Evolutionary conservation across 2,113 vertebrate species (phyloP), one percentile per base, ranked within the genome.

Genomic region (Tetraodon nigroviridis): DNA sequence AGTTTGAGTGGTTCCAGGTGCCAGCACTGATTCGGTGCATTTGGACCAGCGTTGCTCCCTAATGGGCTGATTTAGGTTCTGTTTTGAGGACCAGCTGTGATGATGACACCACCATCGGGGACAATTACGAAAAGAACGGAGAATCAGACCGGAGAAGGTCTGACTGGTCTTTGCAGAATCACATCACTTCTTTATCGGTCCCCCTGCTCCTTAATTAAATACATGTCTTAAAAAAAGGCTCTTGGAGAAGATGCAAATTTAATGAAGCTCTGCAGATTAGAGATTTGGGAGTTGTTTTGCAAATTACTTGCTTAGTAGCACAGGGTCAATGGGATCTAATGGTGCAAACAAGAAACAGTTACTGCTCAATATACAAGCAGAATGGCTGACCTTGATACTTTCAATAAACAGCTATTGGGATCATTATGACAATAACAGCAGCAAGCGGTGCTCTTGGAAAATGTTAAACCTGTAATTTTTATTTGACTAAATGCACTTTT

Each of bases 291-390:
- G 69, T 76, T 85, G 76, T 84, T 88, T 82, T 73, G 84, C 83
- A 84, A 88, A 89, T 90, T 78, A 90, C 84, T 77, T 82, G 80
- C 86, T 87, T 85, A 83, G 89, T 88, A 86, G 71, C 65, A 58
- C 42, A 24, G 64, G 81, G 85, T 88, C 83, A 73, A 14, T 55
- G 55, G 72, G 57, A 77, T 61, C 76, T 68, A 50, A 51, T 17
- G 67, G 69, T 84, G 64, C n/a, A 41, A 75, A 67, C 68, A 56
- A 75, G 73, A 84, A 77, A 64, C 27, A 54, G 65, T 64, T 70
- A 71, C 51, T 69, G 58, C 61, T 80, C 51, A 20, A 58, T 37
- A 48, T 55, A 62, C 44, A 72, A 78, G 65, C 68, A 62, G 64
- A 73, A 59, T 58, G 78, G 74, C 64, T 85, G 76, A 84, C 87